A percentile compares a stretch with the other conserved stretches of the same genome.
phyloP scores from a whole-genome alignment of 2,113 vertebrate genomes.

The Suncus etruscus region DNA sequence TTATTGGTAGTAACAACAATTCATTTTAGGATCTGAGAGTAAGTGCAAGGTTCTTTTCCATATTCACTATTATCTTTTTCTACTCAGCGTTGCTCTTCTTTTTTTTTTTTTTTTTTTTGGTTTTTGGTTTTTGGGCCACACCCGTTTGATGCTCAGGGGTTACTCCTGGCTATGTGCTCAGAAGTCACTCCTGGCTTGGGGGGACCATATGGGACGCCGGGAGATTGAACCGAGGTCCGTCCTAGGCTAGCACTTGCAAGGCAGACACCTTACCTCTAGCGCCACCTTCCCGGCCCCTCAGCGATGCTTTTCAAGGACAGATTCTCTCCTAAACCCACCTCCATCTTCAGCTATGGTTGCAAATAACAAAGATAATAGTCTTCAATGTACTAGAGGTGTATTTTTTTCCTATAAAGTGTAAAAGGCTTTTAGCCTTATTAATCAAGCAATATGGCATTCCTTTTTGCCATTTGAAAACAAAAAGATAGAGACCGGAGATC shows the following conservation, averaged over 20 bases:
- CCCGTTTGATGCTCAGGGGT: too few relatives aligned
- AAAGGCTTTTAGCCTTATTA: slow-evolving; percentile 18
- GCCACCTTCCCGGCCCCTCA: too few relatives aligned
- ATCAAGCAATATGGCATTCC: background rate
- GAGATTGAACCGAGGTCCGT: too few relatives aligned
- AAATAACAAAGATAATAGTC: slow-evolving; percentile 38
- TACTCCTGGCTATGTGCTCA: too few relatives aligned
- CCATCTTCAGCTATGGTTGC: background rate
- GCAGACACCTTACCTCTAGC: too few relatives aligned
- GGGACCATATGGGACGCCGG: too few relatives aligned
- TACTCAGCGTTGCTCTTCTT: background rate
- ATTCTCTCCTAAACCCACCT: background rate
- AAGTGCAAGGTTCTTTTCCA: background rate
- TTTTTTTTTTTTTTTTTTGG: too few relatives aligned
- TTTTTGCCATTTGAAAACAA: slow-evolving; percentile 1
- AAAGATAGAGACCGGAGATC: too few relatives aligned
- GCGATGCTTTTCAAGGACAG: background rate
- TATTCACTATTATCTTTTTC: background rate
- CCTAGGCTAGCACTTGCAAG: too few relatives aligned
- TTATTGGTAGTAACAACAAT: slow-evolving; percentile 32
- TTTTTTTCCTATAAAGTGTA: background rate
- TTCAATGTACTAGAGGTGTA: background rate
- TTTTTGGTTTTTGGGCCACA: too few relatives aligned
- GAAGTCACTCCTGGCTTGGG: too few relatives aligned
- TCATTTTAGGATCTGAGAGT: background rate